Percentiles rank a stretch among this genome's conserved stretches.
Conservation (phyloP, 2,888 invertebrate species). For the Nipponacmea schrenckii region DNA sequence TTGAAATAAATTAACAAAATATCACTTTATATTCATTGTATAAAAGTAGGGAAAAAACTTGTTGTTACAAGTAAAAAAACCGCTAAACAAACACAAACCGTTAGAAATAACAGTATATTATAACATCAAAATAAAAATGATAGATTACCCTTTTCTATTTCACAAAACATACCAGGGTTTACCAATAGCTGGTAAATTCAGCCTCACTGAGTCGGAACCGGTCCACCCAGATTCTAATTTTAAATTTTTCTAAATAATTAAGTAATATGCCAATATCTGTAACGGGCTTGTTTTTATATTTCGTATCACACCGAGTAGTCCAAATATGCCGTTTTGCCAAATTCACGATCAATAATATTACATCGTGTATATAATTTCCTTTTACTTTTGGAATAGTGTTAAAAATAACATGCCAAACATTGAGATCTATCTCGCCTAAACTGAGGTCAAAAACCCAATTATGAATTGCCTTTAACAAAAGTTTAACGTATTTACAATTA, state of each 20-base stretch:
- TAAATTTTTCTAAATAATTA: neutral
- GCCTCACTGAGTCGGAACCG: neutral
- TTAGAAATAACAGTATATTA: too few species aligned
- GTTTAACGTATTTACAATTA: slow-evolving; percentile 1
- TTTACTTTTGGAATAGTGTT: too few species aligned
- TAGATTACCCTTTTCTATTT: neutral
- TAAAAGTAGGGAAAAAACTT: too few species aligned
- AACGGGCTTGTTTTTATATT: neutral
- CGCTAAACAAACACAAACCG: too few species aligned
- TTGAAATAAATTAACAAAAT: too few species aligned
- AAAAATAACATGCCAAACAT: too few species aligned
- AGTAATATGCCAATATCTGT: neutral
- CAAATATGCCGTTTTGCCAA: slow-evolving; percentile 4
- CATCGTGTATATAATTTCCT: too few species aligned
- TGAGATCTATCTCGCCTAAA: slow-evolving; percentile 1
- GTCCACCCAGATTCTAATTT: slow-evolving; percentile 7
- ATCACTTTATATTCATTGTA: too few species aligned
- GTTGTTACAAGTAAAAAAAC: too few species aligned
- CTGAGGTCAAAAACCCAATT: slow-evolving; percentile 7
- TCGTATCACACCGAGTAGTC: neutral
- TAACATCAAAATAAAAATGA: too few species aligned
- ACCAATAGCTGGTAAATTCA: neutral
- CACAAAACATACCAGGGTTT: slow-evolving; percentile 5
- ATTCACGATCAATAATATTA: neutral
- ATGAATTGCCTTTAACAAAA: neutral